A percentile compares a stretch with the other conserved stretches of the same genome.
phyloP scores from a whole-genome alignment of 2,888 invertebrate species.

The Adineta ricciae region DNA sequence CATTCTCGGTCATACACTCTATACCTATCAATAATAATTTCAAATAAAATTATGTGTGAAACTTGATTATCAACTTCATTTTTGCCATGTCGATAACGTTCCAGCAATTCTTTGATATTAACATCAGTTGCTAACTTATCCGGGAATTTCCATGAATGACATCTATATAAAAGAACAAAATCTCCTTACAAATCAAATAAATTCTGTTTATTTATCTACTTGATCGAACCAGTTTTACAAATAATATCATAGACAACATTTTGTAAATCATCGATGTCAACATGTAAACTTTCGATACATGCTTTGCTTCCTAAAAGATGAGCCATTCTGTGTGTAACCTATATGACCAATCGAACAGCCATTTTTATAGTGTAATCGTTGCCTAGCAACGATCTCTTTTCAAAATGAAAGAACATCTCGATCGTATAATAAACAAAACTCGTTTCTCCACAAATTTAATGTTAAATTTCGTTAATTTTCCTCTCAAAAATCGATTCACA shows the following conservation, averaged over 20 bases:
- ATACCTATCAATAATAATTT: slow-evolving; percentile 49
- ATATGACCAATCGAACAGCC: not conserved
- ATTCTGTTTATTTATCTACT: slow-evolving; percentile 14
- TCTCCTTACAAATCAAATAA: not conserved
- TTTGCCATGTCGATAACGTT: slow-evolving; percentile 42
- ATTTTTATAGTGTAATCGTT: not conserved
- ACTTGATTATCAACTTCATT: slow-evolving; percentile 45
- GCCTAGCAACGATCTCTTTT: not conserved
- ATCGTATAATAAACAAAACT: no score
- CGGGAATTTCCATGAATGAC: slow-evolving; percentile 50
- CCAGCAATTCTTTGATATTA: slow-evolving; percentile 45
- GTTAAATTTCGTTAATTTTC: no score
- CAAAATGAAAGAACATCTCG: not conserved
- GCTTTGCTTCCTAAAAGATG: slow-evolving; percentile 42
- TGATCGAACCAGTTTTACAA: slow-evolving; percentile 43
- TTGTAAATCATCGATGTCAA: slow-evolving; percentile 47
- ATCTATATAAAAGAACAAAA: slow-evolving; percentile 33
- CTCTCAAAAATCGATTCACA: no score
- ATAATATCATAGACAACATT: slow-evolving; percentile 43
- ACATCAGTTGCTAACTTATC: slow-evolving; percentile 45
- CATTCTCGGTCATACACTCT: no score
- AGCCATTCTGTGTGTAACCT: slow-evolving; percentile 38
- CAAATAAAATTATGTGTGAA: slow-evolving; percentile 47
- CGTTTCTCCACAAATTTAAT: no score
- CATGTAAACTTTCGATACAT: slow-evolving; percentile 46